Evolutionary conservation across 2,888 invertebrate genomes (phyloP).

Genomic region (Drosophila peninsularis): DNA sequence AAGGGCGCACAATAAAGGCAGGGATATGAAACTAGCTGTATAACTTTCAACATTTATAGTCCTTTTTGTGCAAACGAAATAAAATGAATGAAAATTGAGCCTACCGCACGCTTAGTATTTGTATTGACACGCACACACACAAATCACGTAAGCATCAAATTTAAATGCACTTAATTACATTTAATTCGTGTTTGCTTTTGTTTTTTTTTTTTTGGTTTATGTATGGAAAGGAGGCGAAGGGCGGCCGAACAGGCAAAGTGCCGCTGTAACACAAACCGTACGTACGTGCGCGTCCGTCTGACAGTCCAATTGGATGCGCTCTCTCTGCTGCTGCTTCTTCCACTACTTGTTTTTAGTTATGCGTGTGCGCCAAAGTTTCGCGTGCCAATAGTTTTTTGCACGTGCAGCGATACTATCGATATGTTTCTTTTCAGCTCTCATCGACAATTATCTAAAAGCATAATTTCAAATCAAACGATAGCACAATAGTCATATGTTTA

Average conservation of each 20-base stretch:
- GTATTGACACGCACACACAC: conserved; percentile 24
- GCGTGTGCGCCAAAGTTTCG: conserved; percentile 60
- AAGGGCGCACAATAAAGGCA: conserved; percentile 32
- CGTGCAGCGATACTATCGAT: conserved; percentile 63
- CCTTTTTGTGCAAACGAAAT: conserved; percentile 41
- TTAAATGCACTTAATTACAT: conserved; percentile 73
- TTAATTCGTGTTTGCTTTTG: conserved; percentile 58
- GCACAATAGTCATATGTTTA: conserved; percentile 1
- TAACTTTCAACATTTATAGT: conserved; percentile 46
- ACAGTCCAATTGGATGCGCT: conserved; percentile 61
- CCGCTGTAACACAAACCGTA: conserved; percentile 61
- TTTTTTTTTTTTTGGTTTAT: conserved; percentile 49
- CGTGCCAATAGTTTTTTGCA: conserved; percentile 57
- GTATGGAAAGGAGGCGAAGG: conserved; percentile 15
- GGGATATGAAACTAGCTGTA: conserved; percentile 57
- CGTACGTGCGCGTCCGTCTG: conserved; percentile 64
- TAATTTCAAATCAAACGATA: conserved; percentile 25
- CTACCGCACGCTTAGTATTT: conserved; percentile 24
- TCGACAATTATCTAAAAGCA: conserved; percentile 31
- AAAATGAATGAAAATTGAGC: conserved; percentile 50
- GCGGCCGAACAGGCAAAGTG: conserved; percentile 38
- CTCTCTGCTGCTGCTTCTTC: conserved; percentile 41
- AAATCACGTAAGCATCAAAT: conserved; percentile 69
- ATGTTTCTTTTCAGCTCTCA: conserved; percentile 21
- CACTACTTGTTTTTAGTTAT: conserved; percentile 52